Base-by-base conservation (phyloP, 2,797 vertebrate genomes). In the Miichthys miiuy region DNA sequence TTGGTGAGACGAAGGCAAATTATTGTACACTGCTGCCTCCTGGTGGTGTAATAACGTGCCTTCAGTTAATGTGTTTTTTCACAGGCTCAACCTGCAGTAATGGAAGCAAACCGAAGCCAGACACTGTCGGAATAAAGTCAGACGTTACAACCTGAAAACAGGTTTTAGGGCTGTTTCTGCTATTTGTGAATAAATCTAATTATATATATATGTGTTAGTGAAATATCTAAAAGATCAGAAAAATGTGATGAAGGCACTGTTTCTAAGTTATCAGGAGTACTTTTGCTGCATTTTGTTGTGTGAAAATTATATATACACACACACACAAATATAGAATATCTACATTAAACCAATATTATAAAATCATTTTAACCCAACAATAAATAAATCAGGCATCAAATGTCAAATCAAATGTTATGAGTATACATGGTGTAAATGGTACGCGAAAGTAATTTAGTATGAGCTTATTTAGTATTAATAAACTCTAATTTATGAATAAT, bases 31-130 rank as follows among this genome's bases (percentile, higher is more conserved):
- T 44, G 90, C 86, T 58, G 68, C 90, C 82, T 54, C 79, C 94
- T 92, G 69, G 88, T 94, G 95, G 93, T 84, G 9, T 54, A 68
- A 79, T 63, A 27, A 82, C 72, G 38, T 73, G 66, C 67, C 75
- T 87, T 69, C 77, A 75, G 44, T 62, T 74, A 7, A 56, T 73
- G 58, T 50, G 69, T 64, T 50, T 66, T 52, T 72, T 70, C 30
- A 75, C 75, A 80, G 61, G 79, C 63, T 91, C 47, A 72, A 50
- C 55, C 46, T 75, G 52, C 50, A 81, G 50, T 44, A 56, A 64
- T 6, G 12, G 30, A 44, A 75, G 42, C 62, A 72, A 58, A 63
- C 41, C 77, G 67, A 57, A 76, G 54, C 42, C 34, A 56, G 18
- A 72, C 47, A 60, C 20, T 61, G 23, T 23, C 5, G 0, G 20